These are phyloP conservation scores for Mesocentrotus franciscanus DNA, from an alignment of 53 echinoderm and acorn worm genomes.

Conservation along the genomic window DNA sequence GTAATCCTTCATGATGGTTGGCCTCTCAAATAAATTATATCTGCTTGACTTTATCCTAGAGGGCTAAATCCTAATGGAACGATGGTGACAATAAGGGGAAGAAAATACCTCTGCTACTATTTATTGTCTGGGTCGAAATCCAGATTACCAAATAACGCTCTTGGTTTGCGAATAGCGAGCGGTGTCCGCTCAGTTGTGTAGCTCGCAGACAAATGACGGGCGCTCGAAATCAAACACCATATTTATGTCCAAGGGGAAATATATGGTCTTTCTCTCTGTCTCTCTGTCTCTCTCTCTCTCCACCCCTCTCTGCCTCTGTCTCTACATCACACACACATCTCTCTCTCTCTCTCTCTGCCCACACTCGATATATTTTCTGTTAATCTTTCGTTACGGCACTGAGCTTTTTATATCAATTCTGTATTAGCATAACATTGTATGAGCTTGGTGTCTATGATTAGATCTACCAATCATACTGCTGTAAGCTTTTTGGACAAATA, in stretches of 20 bases:
- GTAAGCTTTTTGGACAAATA: no score
- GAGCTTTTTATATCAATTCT: no score
- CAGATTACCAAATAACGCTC: neutral
- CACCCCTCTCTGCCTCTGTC: neutral
- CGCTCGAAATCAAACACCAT: conserved; percentile 4
- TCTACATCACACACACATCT: neutral
- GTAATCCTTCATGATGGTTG: neutral
- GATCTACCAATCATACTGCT: no score
- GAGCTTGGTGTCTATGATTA: no score
- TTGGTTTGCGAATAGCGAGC: neutral
- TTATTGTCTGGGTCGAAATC: neutral
- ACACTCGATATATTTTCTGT: no score
- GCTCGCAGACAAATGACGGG: conserved; percentile 11
- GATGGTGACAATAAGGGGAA: neutral
- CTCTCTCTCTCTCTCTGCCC: neutral
- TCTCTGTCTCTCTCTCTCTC: neutral
- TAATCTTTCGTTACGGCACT: no score
- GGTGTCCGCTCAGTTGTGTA: neutral
- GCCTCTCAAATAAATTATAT: neutral
- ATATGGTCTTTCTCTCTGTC: neutral
- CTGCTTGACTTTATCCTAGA: neutral
- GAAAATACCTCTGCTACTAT: neutral
- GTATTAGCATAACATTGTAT: no score
- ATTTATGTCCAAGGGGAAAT: conserved; percentile 7
- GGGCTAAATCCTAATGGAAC: neutral